These are phyloP conservation scores for Oscheius sp. DNA, from an alignment of 2,888 invertebrate species.

Conservation along the genomic window DNA sequence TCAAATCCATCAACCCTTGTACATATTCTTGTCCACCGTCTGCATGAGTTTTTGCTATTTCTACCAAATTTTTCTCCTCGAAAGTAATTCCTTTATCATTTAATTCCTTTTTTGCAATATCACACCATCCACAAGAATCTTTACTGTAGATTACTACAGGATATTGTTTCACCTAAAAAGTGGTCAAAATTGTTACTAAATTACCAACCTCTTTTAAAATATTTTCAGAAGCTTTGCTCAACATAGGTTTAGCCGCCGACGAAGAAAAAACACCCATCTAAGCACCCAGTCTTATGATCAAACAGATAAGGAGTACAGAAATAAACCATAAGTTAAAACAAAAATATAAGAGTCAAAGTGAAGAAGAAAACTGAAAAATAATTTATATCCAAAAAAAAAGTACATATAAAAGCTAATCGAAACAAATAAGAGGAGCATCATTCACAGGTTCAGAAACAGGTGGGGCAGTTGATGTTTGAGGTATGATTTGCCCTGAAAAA, in stretches of 20 bases:
- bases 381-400: not conserved
- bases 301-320: not conserved
- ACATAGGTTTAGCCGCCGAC: constrained; percentile 29
- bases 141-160: constrained; percentile 66
- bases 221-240: constrained; percentile 37
- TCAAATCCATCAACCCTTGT: constrained; percentile 45
- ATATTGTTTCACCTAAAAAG: constrained; percentile 30
- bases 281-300: not conserved
- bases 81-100: constrained; percentile 56
- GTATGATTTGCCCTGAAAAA: not conserved
- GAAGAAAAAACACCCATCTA: constrained; percentile 40
- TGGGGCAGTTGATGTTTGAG: not conserved
- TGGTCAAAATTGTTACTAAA: not conserved
- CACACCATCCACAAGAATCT: constrained; percentile 64
- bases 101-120: constrained; percentile 60
- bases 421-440: constrained; percentile 26
- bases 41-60: constrained; percentile 35
- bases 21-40: constrained; percentile 39
- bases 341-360: not conserved
- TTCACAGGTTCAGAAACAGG: not conserved
- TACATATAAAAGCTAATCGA: constrained; percentile 17
- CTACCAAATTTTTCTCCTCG: constrained; percentile 52
- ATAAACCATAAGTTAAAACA: not conserved
- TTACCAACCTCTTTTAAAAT: constrained; percentile 37
- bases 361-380: not conserved